Base-by-base conservation (phyloP, 2,797 vertebrate genomes). In the Hemibagrus guttatus region DNA sequence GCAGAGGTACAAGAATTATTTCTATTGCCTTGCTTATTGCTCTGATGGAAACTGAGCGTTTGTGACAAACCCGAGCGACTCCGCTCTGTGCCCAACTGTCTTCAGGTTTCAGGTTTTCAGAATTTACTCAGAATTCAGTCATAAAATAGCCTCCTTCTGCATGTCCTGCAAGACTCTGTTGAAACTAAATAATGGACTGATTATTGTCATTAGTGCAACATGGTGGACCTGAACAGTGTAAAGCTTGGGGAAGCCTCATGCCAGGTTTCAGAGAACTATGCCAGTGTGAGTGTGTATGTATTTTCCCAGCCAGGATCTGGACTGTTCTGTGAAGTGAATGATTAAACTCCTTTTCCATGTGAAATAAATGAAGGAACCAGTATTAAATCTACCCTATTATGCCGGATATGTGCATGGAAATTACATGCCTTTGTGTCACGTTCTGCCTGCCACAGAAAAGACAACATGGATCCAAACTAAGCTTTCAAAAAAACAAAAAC, bases 121-220 rank as follows among this genome's bases (percentile, higher is more conserved):
- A 39, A 2, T 39, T 39, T 39, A 39, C 1, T 39, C 35, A 39
- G 35, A 39, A 39, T 39, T 39, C 35, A 39, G 35, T 39, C 35
- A 39, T 2, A 39, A 39, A 39, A 39, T 39, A 39, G 46, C 63
- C 42, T 42, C 28, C 42, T 87, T 75, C 83, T 71, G 56, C 64
- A 52, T 39, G 76, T 28, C 28, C 46, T 75, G 46, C 42, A 74
- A 81, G 64, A 72, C 31, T 72, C 75, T 75, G 58, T 66, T 87
- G 83, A 87, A 71, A 61, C 52, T 23, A 58, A 87, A 85, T 84
- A 87, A 80, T 87, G 54, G 83, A 46, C 56, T 79, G 84, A 84
- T 87, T 87, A 87, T 81, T 28, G 19, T 66, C 66, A 87, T 87
- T 87, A 84, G 83, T 72, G 76, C 83, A 81, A 81, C 86, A 81